These are phyloP conservation scores for Ditula angustiorana DNA, from an alignment of 2,888 invertebrate genomes.

Conservation along the genomic window DNA sequence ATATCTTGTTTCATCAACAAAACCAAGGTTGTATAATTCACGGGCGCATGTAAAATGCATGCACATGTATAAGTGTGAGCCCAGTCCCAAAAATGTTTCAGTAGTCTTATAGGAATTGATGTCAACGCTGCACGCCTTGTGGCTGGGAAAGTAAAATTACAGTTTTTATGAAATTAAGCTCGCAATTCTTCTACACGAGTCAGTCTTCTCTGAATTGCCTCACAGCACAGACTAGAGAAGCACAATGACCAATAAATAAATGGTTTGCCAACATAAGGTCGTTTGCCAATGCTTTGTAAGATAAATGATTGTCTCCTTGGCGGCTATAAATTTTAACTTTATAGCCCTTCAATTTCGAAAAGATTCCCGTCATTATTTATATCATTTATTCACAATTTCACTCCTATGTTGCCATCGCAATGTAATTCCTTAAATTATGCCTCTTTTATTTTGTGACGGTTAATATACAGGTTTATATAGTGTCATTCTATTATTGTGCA, in stretches of 20 bases:
- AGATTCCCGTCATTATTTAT: conserved; percentile 14
- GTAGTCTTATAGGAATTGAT: no score
- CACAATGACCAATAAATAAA: conserved; percentile 29
- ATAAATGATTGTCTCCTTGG: conserved; percentile 20
- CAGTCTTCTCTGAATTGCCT: neutral
- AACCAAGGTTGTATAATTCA: neutral
- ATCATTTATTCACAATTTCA: neutral
- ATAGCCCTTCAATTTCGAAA: conserved; percentile 22
- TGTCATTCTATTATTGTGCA: no score
- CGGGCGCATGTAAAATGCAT: no score
- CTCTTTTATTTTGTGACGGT: no score
- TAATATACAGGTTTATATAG: no score
- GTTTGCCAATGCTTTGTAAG: conserved; percentile 27
- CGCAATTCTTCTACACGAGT: neutral
- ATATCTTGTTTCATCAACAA: conserved; percentile 5
- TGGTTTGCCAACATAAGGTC: conserved; percentile 18
- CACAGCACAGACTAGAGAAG: neutral
- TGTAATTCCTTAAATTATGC: no score
- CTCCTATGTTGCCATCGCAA: neutral
- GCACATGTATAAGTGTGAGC: no score
- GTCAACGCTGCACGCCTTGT: no score
- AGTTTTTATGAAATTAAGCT: neutral
- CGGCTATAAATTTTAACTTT: conserved; percentile 24
- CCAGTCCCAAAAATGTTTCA: no score
- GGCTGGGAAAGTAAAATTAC: neutral